These are phyloP conservation scores for Petroica traversi DNA, from an alignment of 2,113 vertebrate genomes.

Conservation along the genomic window DNA sequence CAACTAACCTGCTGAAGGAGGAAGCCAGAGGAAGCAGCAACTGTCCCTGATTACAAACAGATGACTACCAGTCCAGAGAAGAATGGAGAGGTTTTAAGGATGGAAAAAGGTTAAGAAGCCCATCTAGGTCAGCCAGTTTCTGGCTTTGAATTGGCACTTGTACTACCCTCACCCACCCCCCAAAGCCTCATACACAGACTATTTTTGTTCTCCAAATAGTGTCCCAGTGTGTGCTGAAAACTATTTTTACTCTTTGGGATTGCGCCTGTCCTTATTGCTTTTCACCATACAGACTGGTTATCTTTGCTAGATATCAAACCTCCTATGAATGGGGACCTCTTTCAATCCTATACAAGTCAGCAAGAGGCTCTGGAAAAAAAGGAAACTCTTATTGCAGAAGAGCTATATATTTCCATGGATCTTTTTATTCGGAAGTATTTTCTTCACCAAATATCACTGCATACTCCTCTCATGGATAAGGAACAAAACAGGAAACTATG, in stretches of 20 bases:
- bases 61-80: constrained; percentile 39
- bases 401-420: neutral
- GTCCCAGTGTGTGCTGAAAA: constrained; percentile 69
- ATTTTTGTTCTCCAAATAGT: constrained; percentile 76
- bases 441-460: neutral
- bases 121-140: constrained; percentile 46
- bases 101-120: constrained; percentile 71
- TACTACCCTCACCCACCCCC: constrained; percentile 44
- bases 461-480: neutral
- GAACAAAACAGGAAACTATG: neutral
- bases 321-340: neutral
- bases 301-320: constrained; percentile 39
- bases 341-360: neutral
- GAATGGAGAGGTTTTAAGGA: constrained; percentile 40
- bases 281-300: constrained; percentile 55
- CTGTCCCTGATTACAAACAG: constrained; percentile 65
- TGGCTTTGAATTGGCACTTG: constrained; percentile 65
- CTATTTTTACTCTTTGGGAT: constrained; percentile 73
- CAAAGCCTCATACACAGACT: constrained; percentile 47
- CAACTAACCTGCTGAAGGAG: constrained; percentile 61
- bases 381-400: neutral
- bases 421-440: neutral
- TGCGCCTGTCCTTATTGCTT: constrained; percentile 60
- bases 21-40: constrained; percentile 69
- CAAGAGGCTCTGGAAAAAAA: neutral